Base-by-base conservation (phyloP, 92 coral and sea anemone species). In the Heteractis magnifica region DNA sequence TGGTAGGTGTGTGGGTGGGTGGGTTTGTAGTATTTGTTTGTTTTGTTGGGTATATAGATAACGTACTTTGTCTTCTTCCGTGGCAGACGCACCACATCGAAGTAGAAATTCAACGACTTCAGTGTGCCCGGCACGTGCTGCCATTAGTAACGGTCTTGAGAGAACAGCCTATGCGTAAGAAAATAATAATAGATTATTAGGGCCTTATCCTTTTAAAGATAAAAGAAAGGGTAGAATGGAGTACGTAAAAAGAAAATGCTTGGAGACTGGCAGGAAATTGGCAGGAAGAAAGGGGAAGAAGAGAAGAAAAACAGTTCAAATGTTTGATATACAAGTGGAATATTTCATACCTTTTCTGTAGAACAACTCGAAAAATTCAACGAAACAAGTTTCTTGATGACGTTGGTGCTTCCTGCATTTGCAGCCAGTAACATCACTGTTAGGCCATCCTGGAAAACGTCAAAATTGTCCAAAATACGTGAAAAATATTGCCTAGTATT, bases 401-500 rank as follows among this genome's bases (percentile, higher is more conserved):
- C 99, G 14, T 86, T 86, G 52, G 92, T 89, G 80, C 99, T 94
- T 12, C 99, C 99, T 15, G 77, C 85, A 53, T 83, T 89, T 16
- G 99, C 90, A 10, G 99, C 98, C n/a, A 97, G 88, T 50, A 92
- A 95, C 49, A 95, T 85, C 50, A 92, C 94, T 77, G 94, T 97
- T 73, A 90, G 80, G 13, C 99, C 99, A 21, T 97, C 97, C 99
- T 97, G 81, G 21, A 83, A 78, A 23, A 34, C 44, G 51, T 6
- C 12, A 64, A 8, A 50, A 34, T 34, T 34, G 51, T 26, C 3
- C 77, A 73, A 70, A 70, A 58, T 12, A 4, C 49, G 8, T 70
- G 0, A 68, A 68, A 68, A 68, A 71, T 18, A 71, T 18, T 34
- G 44, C 44, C 3, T 2, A 34, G 44, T 34, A 34, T 34, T 34